phyloP scores from a whole-genome alignment of 2,888 invertebrate species.

The Athalia cordata region DNA sequence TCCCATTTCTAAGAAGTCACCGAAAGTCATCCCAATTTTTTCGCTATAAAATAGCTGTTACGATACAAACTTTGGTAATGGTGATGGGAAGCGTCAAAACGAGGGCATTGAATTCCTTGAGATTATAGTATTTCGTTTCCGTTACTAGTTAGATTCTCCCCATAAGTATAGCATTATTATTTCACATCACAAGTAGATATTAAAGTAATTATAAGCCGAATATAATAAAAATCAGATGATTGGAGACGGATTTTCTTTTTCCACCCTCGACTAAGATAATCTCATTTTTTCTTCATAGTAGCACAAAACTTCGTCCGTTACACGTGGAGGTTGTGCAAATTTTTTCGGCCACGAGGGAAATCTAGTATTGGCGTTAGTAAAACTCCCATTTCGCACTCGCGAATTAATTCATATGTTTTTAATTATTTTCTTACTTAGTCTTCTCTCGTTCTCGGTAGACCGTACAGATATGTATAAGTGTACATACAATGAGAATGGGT shows the following conservation, averaged over 20 bases:
- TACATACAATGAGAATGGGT: too few species aligned
- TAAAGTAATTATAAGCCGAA: too few species aligned
- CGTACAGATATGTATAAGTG: background rate
- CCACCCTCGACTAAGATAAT: too few species aligned
- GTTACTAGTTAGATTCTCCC: background rate
- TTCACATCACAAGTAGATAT: too few species aligned
- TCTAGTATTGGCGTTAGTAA: background rate
- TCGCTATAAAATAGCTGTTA: too few species aligned
- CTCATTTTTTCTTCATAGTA: too few species aligned
- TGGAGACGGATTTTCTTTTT: too few species aligned
- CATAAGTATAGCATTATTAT: too few species aligned
- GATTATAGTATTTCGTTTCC: conserved; percentile 7
- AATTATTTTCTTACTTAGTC: conserved; percentile 20
- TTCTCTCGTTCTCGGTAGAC: conserved; percentile 33
- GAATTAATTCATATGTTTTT: conserved; percentile 14
- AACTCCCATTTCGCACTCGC: conserved; percentile 8
- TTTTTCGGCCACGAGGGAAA: conserved; percentile 14
- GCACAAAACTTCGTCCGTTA: too few species aligned
- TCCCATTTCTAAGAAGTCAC: background rate
- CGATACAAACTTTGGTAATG: background rate
- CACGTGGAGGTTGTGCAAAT: background rate
- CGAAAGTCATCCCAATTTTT: background rate
- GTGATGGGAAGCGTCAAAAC: conserved; percentile 14
- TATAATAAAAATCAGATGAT: too few species aligned
- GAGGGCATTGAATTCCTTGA: background rate